Evolutionary conservation across 2,797 vertebrate genomes (phyloP).

Genomic region (Momotus momota): DNA sequence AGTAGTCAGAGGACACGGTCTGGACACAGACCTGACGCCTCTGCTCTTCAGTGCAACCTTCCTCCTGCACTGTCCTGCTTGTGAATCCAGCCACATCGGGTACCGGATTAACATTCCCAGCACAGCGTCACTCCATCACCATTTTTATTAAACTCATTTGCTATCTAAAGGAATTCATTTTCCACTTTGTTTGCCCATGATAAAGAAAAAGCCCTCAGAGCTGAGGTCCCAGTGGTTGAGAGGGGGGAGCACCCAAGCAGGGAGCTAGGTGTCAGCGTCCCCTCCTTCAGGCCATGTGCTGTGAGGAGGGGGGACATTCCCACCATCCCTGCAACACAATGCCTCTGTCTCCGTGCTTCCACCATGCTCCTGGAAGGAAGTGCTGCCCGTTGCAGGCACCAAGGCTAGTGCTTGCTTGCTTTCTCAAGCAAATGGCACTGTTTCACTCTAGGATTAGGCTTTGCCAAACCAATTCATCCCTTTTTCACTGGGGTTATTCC

Average conservation of each 20-base stretch:
- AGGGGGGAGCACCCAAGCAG: not conserved
- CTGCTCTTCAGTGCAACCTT: not conserved
- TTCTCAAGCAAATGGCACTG: not conserved
- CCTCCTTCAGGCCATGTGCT: not conserved
- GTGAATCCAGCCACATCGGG: constrained; percentile 24
- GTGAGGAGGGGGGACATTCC: not conserved
- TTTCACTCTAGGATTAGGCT: not conserved
- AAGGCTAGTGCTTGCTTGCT: not conserved
- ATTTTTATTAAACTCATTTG: constrained; percentile 72
- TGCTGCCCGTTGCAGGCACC: not conserved
- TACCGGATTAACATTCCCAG: constrained; percentile 28
- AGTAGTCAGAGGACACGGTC: not conserved
- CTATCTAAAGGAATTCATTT: constrained; percentile 75
- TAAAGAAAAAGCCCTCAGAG: not conserved
- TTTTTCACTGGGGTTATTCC: not conserved
- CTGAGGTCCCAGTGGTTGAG: not conserved
- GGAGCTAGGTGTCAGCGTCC: not conserved
- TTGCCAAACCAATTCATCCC: not conserved
- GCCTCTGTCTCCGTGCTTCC: not conserved
- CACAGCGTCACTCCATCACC: constrained; percentile 61
- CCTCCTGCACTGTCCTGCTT: not conserved
- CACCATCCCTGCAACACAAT: not conserved
- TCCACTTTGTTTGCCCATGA: constrained; percentile 70
- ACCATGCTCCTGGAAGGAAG: not conserved
- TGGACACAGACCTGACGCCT: not conserved